Base-by-base conservation (phyloP, 2,113 vertebrate species). In the Phrynosoma platyrhinos region DNA sequence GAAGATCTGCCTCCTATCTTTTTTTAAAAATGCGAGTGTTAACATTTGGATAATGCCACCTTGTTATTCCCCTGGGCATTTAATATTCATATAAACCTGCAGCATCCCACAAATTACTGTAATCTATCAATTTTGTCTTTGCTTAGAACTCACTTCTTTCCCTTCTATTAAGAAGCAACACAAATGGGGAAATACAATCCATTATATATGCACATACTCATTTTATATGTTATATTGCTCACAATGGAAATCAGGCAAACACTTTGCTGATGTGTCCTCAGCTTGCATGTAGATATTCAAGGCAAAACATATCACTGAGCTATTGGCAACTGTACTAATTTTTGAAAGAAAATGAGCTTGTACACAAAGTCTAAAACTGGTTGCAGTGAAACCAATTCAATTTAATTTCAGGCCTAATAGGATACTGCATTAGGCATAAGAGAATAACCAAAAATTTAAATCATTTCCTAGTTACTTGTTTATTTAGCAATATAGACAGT, bases 321-420 rank as follows among this genome's bases (percentile, higher is more conserved):
- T 30, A 40, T 42, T 85, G 83, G 32, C 55, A 85, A 3, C 32
- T 76, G 21, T 25, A 30, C n/a, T 23, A 42, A n/a, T 20, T 30
- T 62, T 25, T 14, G n/a, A 85, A 42, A 71, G 55, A 36, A 76
- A 85, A 85, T 62, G 53, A 85, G 72, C 3, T 40, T 85, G 83
- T 53, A 62, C 32, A 40, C 32, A 75, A 76, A 52, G n/a, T 74
- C 69, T 55, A 21, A 84, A 84, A 32, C 30, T 55, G 69, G 42
- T 55, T 84, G 82, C 69, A 74, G 12, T 25, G 40, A 83, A 84
- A 47, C 71, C 83, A 85, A 85, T 62, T 76, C 72, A 76, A 76
- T 76, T 85, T 85, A 85, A 42, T 85, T 76, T 64, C 25, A 85
- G 71, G 23, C 25, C 32, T 27, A 18, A 42, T 4, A 32, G 53